Base-by-base conservation (phyloP, 1,140 invertebrate species). In the Sycophaga agraensis region DNA sequence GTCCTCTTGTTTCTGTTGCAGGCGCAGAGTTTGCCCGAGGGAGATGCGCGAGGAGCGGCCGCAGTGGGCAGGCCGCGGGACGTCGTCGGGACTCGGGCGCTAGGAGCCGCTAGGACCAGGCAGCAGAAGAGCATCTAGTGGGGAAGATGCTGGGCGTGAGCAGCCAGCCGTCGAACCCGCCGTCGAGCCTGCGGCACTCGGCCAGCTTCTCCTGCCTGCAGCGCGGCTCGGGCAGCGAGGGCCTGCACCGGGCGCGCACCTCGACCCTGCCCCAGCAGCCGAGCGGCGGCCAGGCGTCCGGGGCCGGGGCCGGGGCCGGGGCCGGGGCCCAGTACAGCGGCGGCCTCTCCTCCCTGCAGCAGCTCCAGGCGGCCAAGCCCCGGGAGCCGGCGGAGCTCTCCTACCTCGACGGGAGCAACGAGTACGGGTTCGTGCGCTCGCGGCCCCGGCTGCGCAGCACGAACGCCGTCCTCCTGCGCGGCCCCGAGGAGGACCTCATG, bases 201-300 rank as follows among this genome's bases (percentile, higher is more conserved):
- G 82, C 81, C 34, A 83, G 81, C 57, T 83, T 83, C 69, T 83
- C 82, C 28, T 83, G 82, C 69, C 72, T 83, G 34, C 77, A 81
- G 53, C 75, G 80, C 26, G 73, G 79, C 57, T 73, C 76, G 6
- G 74, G 73, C 34, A 67, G 70, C 57, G 75, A 73, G 21, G 71
- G 74, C 22, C n/a, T 11, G 28, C 82, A 82, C 58, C 74, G 82
- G 2, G 72, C 81, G 3, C 73, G 82, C 48, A 83, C 82, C 7
- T 82, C 82, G 31, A 83, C 82, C 8, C 68, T 83, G 37, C 73
- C 81, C 16, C 76, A 81, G 35, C 77, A 80, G 19, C 74, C 77
- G 9, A 71, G 70, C 59, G 68, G 70, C 8, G 68, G 70, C 8
- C 73, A 73, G 53, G 59, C 72, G 35, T 71, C 56, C 64, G n/a